Base-by-base conservation (phyloP, 2,888 invertebrate genomes). In the Ochropleura plecta region DNA sequence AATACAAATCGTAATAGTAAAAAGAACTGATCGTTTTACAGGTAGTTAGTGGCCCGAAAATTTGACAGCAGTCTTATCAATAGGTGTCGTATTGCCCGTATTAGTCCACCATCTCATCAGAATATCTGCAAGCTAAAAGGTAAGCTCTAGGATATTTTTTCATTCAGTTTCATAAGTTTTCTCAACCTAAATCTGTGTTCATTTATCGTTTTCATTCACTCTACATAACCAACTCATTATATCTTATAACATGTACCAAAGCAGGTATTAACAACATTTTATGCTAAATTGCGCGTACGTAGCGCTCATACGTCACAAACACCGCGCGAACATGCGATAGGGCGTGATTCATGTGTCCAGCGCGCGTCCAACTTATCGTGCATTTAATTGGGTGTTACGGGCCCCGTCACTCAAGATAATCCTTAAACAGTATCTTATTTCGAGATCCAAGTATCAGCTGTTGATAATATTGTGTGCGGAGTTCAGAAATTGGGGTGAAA, bases 351-450 rank as follows among this genome's bases (percentile, higher is more conserved):
- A 91, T 90, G 84, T 82, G 88, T 88, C 90, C 85, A 90, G 84
- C 82, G 80, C 84, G 84, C 87, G 88, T 91, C 88, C 90, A 92
- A 92, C 90, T 88, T 93, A 92, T 92, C 91, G 89, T 88, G 68
- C 87, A 84, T 91, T 93, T 95, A 95, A 95, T 94, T 94, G 94
- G 94, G 91, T 93, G 93, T 92, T 93, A 90, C 91, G 86, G 83
- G 84, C 87, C 88, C 86, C 90, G 93, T 94, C 95, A 92, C 91
- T 94, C 93, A 93, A 93, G 92, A 91, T 94, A 94, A 94, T 93
- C 93, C 94, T 91, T 93, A 92, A 94, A 93, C 94, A 91, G 93
- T 94, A 93, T 93, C 90, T 78, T 70, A 75, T 79, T 85, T 85
- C 88, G 86, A 81, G 90, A 94, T 93, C 92, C 90, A 85, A 86